These are phyloP conservation scores for Mercenaria mercenaria DNA, from an alignment of 1,140 invertebrate species.

Conservation along the genomic window DNA sequence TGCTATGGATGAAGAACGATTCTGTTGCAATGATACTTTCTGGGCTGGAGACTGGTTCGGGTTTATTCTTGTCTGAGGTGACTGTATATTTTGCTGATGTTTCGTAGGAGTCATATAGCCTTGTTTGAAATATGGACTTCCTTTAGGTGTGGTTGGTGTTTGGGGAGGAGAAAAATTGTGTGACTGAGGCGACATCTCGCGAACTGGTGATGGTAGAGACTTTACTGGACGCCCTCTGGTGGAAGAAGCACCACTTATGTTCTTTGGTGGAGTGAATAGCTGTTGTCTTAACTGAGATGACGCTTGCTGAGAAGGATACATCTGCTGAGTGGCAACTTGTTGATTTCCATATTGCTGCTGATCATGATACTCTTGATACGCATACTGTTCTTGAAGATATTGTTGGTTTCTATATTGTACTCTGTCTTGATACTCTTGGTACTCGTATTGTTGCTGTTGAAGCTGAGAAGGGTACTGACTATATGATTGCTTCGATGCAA, in stretches of 20 bases:
- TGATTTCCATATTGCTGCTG: background rate
- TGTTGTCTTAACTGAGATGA: background rate
- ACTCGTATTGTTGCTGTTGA: background rate
- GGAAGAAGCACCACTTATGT: background rate
- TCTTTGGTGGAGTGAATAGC: constrained; percentile 18
- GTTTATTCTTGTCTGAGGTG: background rate
- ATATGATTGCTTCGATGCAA: background rate
- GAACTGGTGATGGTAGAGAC: background rate
- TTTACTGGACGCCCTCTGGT: background rate
- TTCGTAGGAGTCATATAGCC: background rate
- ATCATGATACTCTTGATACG: background rate
- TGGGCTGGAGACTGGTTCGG: background rate
- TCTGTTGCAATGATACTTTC: background rate
- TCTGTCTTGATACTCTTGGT: background rate
- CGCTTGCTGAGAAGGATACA: background rate
- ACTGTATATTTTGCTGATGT: background rate
- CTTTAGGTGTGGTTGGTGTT: background rate
- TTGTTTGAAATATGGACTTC: constrained; percentile 15
- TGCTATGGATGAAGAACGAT: background rate
- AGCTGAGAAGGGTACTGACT: background rate
- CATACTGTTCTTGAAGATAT: background rate
- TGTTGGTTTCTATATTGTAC: background rate
- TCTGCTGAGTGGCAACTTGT: background rate
- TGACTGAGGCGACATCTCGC: background rate
- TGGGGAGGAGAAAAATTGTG: background rate